Evolutionary conservation across 2,113 vertebrate genomes (phyloP), one percentile per base, ranked within the genome.

Genomic region (Clarias batrachus): DNA sequence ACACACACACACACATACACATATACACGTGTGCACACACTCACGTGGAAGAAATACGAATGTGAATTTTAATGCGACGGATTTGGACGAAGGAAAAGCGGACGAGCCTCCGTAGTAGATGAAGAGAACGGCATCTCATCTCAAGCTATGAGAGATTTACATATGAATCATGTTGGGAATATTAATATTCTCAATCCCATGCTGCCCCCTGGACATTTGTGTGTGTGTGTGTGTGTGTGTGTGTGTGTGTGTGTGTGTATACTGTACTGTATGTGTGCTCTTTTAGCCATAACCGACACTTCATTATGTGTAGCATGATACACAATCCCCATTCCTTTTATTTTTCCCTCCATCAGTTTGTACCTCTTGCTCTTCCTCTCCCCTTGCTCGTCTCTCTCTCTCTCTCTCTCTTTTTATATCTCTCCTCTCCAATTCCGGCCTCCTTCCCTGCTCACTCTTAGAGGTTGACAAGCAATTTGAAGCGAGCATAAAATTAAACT

Each of bases 401-500:
- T 77, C 52, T 62, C 66, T 76, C 65, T 74, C 37, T 17, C 79
- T 79, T 37, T 30, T 41, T 70, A 71, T 81, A 60, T 57, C 63
- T 76, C 83, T 84, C 60, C 73, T 65, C 83, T 60, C 65, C 59
- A 48, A 54, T 56, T 30, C 80, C 25, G n/a, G 71, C 83, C 85
- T 33, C 70, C 83, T 84, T 70, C 78, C 82, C 83, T 87, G 90
- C 86, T 59, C 70, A 92, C 91, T 86, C 92, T 91, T 76, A 60
- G 88, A 91, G 91, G 92, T 94, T 94, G 94, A 95, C 94, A 94
- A 94, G 94, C 91, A 93, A 93, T 93, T 93, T 92, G 92, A 93
- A 93, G 91, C 89, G 90, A 93, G 90, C 89, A 92, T 93, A 93
- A 92, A 95, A 94, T 94, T 93, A 93, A 93, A 94, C 87, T 81